Base-by-base conservation (phyloP, 2,113 vertebrate species). In the Pyrgilauda ruficollis region DNA sequence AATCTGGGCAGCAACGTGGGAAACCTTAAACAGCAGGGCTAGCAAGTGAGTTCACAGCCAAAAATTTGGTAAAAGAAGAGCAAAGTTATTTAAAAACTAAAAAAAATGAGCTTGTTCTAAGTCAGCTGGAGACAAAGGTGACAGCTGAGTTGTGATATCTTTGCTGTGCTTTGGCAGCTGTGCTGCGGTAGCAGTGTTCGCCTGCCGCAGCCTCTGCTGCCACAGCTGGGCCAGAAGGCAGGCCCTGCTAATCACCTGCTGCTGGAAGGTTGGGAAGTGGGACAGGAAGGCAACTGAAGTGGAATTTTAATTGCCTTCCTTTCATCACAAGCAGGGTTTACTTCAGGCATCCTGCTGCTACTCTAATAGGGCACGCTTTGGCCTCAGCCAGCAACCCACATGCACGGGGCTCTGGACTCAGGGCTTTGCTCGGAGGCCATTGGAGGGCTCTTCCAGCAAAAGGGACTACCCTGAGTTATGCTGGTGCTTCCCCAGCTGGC, bases 301-400 rank as follows among this genome's bases (percentile, higher is more conserved):
- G 93, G 93, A 96, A 96, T 96, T 97, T 96, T 97, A 97, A 96
- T 96, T 97, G 93, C 90, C 88, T 93, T 96, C 92, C 88, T 96
- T 96, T 93, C 86, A 92, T 96, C 92, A 90, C 96, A 68, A 92
- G 19, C 55, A 52, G 55, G 22, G 85, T 89, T 96, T 96, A 64
- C 79, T 93, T 68, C 0, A 6, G 88, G 68, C 62, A 68, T 93
- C 92, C 96, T 89, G 90, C 96, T 93, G 92, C 85, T 96, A 13
- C 83, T 81, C 69, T 95, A 96, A 95, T 84, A 87, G 83, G 76
- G 76, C 72, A 50, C 0, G 0, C 82, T 94, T 74, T 85, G 61
- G 94, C 91, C 91, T 89, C 26, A 7, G 91, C 81, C 27, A 55
- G 67, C 70, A 76, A 5, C 84, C 17, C 14, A 3, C 53, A 23